Evolutionary conservation across 2,113 vertebrate species (phyloP), one percentile per base, ranked within the genome.

Genomic region (Amphiprion percula): DNA sequence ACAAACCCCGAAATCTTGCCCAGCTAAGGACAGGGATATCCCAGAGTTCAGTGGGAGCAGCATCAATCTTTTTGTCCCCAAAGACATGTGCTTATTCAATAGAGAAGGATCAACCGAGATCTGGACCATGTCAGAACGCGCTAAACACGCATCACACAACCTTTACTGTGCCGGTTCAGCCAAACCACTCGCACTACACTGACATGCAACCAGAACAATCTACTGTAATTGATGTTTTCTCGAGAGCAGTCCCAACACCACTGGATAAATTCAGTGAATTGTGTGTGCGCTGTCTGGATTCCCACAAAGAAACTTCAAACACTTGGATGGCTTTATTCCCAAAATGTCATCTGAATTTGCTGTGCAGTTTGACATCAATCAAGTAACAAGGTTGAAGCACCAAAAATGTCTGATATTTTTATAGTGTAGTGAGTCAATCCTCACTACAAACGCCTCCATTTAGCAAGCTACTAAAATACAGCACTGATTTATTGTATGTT

Each of bases 11-110:
- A 91, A 92, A 87, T 77, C 66, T 72, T 74, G 83, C 87, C 80
- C 78, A 71, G 84, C 87, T 90, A 90, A 90, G 86, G 80, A 79
- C 84, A 86, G 77, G 91, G 88, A 93, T 91, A 91, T 94, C 92
- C 92, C 91, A 92, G 86, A 92, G 87, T 94, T 93, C 91, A 94
- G 67, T 83, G 75, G 84, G 88, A 91, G 90, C 83, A 69, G 89
- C 85, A 93, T 94, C 88, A 91, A 91, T 94, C 91, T 90, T 84
- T 74, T 69, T 58, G 75, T 88, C 88, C 86, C 85, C 30, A 12
- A 77, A 91, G 83, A 88, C 77, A 73, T 87, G 74, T 82, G 90
- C 79, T 85, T 89, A 88, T 90, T 87, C 87, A 70, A 79, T 89
- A 84, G 69, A 87, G 80, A 65, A 66, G 82, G 87, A 87, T 85